phyloP scores from a whole-genome alignment of 2,113 vertebrate species.

The Dipodomys stephensi region DNA sequence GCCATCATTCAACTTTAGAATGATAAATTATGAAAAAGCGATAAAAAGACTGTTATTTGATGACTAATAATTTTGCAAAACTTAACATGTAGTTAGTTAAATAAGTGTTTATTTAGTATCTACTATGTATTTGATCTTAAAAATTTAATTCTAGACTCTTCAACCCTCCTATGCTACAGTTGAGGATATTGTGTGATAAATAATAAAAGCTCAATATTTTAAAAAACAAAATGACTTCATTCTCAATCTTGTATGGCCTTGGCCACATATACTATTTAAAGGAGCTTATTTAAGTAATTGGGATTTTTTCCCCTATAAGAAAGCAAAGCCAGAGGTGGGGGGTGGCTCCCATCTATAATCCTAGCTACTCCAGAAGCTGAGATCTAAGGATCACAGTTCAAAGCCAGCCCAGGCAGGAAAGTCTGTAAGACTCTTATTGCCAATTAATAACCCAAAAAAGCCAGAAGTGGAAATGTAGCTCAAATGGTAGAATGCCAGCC shows the following conservation, averaged over 20 bases:
- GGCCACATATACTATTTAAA: slow-evolving; percentile 9
- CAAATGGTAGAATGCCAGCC: too few relatives aligned
- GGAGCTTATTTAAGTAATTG: background rate
- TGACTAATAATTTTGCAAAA: background rate
- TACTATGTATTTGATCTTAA: slow-evolving; percentile 29
- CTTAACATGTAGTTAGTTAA: background rate
- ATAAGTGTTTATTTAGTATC: background rate
- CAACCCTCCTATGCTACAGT: slow-evolving; percentile 6
- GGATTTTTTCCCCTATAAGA: background rate
- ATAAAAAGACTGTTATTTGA: background rate
- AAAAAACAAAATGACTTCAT: slow-evolving; percentile 22
- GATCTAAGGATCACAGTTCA: too few relatives aligned
- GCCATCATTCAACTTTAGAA: background rate
- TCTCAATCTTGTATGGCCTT: background rate
- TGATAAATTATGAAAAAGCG: slow-evolving; percentile 35
- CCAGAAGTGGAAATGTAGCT: too few relatives aligned
- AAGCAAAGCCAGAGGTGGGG: background rate
- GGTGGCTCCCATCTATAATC: too few relatives aligned
- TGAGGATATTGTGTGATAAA: background rate
- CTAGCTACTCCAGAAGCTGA: too few relatives aligned
- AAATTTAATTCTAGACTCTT: slow-evolving; percentile 27
- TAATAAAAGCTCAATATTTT: slow-evolving; percentile 36
- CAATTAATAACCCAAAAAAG: too few relatives aligned
- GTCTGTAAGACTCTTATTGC: too few relatives aligned
- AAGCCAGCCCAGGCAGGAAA: too few relatives aligned